Percentiles rank a stretch among this genome's conserved stretches.
Evolutionary conservation across 1,140 invertebrate genomes (phyloP).

Genomic region (Phymorhynchus buccinoides): DNA sequence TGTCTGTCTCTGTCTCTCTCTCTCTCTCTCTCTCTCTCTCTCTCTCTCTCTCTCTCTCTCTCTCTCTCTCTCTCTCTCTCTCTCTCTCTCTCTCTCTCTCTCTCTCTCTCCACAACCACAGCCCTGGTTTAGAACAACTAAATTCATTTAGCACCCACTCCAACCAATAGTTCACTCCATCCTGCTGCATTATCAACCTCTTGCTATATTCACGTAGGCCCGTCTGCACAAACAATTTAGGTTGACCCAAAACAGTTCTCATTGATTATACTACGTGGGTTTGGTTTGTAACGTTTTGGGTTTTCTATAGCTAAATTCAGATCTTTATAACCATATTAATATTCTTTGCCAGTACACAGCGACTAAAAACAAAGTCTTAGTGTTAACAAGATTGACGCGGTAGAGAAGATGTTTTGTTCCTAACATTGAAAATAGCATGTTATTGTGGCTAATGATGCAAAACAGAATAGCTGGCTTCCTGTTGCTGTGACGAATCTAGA

Average conservation of each 20-base stretch:
- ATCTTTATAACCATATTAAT: no score
- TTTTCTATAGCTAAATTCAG: no score
- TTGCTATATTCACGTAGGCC: neutral
- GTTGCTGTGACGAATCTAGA: no score
- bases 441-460: no score
- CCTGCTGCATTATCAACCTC: neutral
- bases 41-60: constrained; percentile 1
- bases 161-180: neutral
- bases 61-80: neutral
- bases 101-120: no score
- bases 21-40: neutral
- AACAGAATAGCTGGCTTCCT: no score
- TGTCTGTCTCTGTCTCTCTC: neutral
- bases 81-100: neutral
- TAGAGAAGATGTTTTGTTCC: no score
- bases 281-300: no score
- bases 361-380: no score
- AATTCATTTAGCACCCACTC: neutral
- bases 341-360: no score
- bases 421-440: no score
- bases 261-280: neutral
- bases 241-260: neutral
- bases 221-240: neutral
- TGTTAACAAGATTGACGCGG: no score
- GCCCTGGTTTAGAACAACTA: neutral